Evolutionary conservation across 1,140 invertebrate species (phyloP), one percentile per base, ranked within the genome.

Genomic region (Leucophenga varia): DNA sequence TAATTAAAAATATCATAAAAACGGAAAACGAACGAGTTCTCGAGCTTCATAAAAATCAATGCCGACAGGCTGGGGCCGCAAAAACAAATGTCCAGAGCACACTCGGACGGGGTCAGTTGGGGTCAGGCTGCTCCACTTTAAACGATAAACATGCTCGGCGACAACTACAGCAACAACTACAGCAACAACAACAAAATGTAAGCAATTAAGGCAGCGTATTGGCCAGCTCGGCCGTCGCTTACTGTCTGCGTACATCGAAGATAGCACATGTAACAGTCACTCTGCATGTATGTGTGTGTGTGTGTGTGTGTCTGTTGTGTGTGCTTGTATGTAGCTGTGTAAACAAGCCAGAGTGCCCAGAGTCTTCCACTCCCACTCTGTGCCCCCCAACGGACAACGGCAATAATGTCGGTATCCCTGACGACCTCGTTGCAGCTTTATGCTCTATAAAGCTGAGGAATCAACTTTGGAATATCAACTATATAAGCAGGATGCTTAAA

Each of bases 1-100:
- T 67, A 65, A 65, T 65, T 65, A 65, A 65, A 63, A 65, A 67
- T 54, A 59, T 67, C 63, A 67, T 65, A 65, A 65, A 28, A 25
- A 18, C 2, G 18, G 12, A 43, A 14, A 34, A 25, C 13, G 46
- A 35, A 30, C 7, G 12, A 12, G 12, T 30, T 7, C 7, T 12
- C 28, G 35, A 36, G 49, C 38, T 31, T 30, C 47, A 67, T 67
- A 56, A 65, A 67, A 65, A 65, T 65, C 63, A 65, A 65, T 65
- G 63, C 63, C 61, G 63, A 50, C 61, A 56, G 59, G 39, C 55
- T 59, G 61, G 61, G 52, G 58, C 63, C 63, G 25, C 42, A 45
- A 35, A 34, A 17, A 6, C 36, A 21, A 37, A 13, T 32, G 39
- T 12, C 34, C 17, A 14, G 16, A 36, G 44, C 22, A 37, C 45